phyloP scores from a whole-genome alignment of 2,888 invertebrate genomes.

The Euphydryas editha region DNA sequence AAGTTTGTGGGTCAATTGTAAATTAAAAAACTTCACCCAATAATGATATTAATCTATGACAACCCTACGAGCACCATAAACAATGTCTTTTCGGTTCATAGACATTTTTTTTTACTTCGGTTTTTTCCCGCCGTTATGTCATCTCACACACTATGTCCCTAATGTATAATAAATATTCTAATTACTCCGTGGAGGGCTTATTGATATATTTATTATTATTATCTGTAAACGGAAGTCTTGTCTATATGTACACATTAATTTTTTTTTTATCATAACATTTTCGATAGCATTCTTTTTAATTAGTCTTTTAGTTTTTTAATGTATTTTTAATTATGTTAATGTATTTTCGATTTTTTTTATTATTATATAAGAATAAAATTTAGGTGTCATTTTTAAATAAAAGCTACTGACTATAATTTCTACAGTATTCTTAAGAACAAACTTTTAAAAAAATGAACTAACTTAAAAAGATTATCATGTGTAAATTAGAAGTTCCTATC shows the following conservation, averaged over 20 bases:
- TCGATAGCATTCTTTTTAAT: too few relatives aligned
- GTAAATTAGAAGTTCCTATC: too few relatives aligned
- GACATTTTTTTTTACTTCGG: constrained; percentile 46
- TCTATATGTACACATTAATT: constrained; percentile 6
- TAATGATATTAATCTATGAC: constrained; percentile 41
- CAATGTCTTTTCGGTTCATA: constrained; percentile 42
- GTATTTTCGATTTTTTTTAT: too few relatives aligned
- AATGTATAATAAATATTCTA: constrained; percentile 65
- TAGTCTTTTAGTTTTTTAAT: too few relatives aligned
- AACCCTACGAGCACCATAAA: constrained; percentile 48
- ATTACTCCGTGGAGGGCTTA: constrained; percentile 58
- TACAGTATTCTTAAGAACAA: too few relatives aligned
- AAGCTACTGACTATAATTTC: too few relatives aligned
- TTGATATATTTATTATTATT: constrained; percentile 52
- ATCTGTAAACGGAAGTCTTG: constrained; percentile 12
- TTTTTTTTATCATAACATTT: not conserved
- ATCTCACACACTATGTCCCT: constrained; percentile 56
- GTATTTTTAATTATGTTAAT: too few relatives aligned
- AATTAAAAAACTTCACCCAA: constrained; percentile 23
- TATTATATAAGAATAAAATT: too few relatives aligned
- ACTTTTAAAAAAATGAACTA: too few relatives aligned
- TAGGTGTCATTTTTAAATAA: too few relatives aligned
- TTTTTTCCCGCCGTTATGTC: constrained; percentile 60
- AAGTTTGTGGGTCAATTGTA: constrained; percentile 25
- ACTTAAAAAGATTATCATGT: too few relatives aligned